Percentiles rank a stretch among this genome's conserved stretches.
Evolutionary conservation across 2,113 vertebrate species (phyloP).

Genomic region (Mustela lutreola): DNA sequence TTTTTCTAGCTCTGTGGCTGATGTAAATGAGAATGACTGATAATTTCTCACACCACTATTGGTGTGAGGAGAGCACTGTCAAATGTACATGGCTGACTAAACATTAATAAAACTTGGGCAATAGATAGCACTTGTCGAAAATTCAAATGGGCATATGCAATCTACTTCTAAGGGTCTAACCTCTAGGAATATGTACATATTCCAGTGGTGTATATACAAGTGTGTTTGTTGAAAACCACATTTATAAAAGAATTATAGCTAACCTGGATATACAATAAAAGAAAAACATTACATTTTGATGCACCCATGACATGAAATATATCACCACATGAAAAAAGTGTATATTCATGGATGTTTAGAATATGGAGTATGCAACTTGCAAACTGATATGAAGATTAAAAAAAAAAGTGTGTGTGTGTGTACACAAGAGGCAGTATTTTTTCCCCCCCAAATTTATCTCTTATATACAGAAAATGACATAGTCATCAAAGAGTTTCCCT

Average conservation of each 20-base stretch:
- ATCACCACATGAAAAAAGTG: neutral
- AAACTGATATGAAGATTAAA: neutral
- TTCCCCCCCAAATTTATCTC: neutral
- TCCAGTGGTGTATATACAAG: neutral
- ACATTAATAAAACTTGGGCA: neutral
- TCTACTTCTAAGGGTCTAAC: neutral
- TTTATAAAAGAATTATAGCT: neutral
- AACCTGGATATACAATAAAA: neutral
- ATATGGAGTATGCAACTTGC: neutral
- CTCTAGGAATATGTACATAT: neutral
- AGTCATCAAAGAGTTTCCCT: neutral
- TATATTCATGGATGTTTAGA: neutral
- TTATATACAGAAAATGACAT: neutral
- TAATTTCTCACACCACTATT: neutral
- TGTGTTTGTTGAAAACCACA: neutral
- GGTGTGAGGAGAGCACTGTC: neutral
- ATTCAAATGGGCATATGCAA: neutral
- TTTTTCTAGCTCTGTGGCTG: neutral
- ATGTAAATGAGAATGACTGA: neutral
- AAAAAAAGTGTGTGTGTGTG: neutral
- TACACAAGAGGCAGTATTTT: neutral
- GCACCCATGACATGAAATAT: neutral
- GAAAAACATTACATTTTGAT: constrained; percentile 10
- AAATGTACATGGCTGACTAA: neutral
- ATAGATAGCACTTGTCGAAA: neutral